Base-by-base conservation (phyloP, 2,888 invertebrate genomes). In the Diaphora mendica region DNA sequence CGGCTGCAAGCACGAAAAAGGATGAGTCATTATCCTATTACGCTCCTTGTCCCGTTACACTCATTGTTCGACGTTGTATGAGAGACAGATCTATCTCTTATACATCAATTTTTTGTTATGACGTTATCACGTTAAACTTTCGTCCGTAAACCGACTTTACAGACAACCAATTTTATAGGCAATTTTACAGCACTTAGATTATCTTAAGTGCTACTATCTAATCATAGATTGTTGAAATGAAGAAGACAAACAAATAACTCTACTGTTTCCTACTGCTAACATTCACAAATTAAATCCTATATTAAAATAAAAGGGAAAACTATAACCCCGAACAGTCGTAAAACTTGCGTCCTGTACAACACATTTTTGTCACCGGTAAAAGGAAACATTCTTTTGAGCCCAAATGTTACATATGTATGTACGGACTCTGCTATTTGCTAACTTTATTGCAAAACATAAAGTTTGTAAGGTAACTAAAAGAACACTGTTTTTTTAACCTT, bases 371-470 rank as follows among this genome's bases (percentile, higher is more conserved):
- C 70, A 33, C 70, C 70, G 59, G 67, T 68, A 76, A 75, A 72
- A 72, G 65, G 44, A 70, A 72, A 72, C 70, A 70, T 42, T 67
- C 62, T 67, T 72, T 68, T 72, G 62, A 64, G 55, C 67, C 44
- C 55, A 55, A 70, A 76, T 70, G 72, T 73, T 68, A 70, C 62
- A 35, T 39, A 65, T 71, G 70, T 73, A 64, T 42, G 72, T 70
- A 70, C 59, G 64, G 51, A 26, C 26, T 51, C 55, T 62, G 62
- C 68, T 66, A 71, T 76, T 78, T 69, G 44, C 73, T 75, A 68
- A 76, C 68, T 76, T 77, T 72, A 76, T 71, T 76, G 70, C 74
- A 15, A 72, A 66, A 35, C 68, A 72, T 68, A 66, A 78, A 78
- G 62, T 76, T 76, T 71, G 39, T 66, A 26, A 64, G 51, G 33